Percentiles rank a stretch among this genome's conserved stretches.
Evolutionary conservation across 2,888 invertebrate genomes (phyloP).

Genomic region (Drosophila rellima): DNA sequence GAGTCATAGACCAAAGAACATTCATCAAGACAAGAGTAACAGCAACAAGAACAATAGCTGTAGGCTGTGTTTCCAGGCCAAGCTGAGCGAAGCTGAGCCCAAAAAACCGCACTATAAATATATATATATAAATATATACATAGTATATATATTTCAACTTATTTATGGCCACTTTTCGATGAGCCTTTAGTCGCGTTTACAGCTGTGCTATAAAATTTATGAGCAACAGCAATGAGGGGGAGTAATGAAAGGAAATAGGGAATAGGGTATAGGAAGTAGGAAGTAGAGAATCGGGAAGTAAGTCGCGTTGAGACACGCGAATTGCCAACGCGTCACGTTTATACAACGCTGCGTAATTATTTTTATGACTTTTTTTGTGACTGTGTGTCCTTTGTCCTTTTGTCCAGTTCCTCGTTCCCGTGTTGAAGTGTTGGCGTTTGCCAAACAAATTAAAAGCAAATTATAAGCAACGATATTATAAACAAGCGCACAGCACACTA

Average conservation of each 20-base stretch:
- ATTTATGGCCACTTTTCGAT: conserved; percentile 80
- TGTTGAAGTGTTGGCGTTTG: conserved; percentile 81
- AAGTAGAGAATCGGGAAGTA: conserved; percentile 7
- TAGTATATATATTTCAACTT: conserved; percentile 66
- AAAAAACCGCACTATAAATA: conserved; percentile 73
- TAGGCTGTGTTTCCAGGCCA: conserved; percentile 29
- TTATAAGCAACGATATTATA: conserved; percentile 72
- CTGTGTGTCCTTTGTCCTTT: conserved; percentile 22
- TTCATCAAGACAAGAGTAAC: conserved; percentile 44
- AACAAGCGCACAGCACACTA: conserved; percentile 32
- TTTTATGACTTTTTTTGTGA: conserved; percentile 74
- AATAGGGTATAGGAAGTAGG: neutral
- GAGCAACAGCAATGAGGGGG: conserved; percentile 18
- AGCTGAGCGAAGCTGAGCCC: conserved; percentile 10
- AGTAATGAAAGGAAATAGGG: neutral
- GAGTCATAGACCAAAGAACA: conserved; percentile 47
- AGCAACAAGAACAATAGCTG: conserved; percentile 46
- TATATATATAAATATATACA: conserved; percentile 29
- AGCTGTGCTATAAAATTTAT: conserved; percentile 75
- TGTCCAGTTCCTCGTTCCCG: conserved; percentile 32
- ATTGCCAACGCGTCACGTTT: conserved; percentile 65
- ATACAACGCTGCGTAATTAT: conserved; percentile 74
- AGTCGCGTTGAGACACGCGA: conserved; percentile 58
- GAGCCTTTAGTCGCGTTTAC: conserved; percentile 77
- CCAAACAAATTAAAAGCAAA: conserved; percentile 82